These are phyloP conservation scores for Hydrochoerus hydrochaeris DNA, from an alignment of 2,113 vertebrate species.

Conservation along the genomic window DNA sequence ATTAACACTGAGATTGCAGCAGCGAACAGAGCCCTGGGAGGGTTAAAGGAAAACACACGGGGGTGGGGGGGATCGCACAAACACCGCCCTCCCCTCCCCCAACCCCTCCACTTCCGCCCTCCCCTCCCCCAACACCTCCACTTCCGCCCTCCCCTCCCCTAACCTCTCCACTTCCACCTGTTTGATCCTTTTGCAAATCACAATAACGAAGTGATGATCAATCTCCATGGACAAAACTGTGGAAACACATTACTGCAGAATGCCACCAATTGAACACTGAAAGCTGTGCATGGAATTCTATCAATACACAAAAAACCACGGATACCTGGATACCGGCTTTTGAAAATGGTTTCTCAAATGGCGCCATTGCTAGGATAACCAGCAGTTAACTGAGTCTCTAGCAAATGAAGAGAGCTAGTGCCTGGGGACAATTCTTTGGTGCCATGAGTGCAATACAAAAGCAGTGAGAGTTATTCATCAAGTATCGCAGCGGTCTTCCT, in stretches of 20 bases:
- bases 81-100: background rate
- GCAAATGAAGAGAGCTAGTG: conserved; percentile 33
- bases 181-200: conserved; percentile 17
- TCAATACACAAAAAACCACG: background rate
- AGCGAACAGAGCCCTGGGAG: background rate
- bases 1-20: background rate
- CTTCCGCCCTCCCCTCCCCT: too few species aligned
- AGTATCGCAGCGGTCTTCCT: conserved; percentile 54
- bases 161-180: background rate
- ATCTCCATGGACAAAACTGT: background rate
- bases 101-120: background rate
- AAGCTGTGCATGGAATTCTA: conserved; percentile 22
- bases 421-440: conserved; percentile 20
- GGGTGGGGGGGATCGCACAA: background rate
- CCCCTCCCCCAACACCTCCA: background rate
- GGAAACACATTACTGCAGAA: background rate
- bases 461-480: conserved; percentile 19
- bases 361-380: background rate
- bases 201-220: background rate
- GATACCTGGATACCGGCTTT: background rate
- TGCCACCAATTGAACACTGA: background rate
- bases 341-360: background rate
- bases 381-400: conserved; percentile 45
- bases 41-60: background rate
- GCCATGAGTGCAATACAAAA: background rate